phyloP scores from a whole-genome alignment of 2,888 invertebrate species.

The Sepioteuthis lessoniana region DNA sequence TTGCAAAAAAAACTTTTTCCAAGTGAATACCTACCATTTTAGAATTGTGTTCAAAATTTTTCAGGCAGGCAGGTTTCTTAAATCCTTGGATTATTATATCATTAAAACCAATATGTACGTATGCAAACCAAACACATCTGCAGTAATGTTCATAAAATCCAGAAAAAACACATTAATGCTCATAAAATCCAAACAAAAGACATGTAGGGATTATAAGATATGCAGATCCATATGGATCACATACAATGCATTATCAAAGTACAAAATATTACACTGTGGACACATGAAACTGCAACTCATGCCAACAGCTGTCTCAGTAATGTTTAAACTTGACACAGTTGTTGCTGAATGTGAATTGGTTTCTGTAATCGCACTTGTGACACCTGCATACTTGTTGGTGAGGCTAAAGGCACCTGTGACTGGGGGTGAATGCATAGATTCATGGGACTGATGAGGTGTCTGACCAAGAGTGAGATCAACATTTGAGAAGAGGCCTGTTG shows the following conservation, averaged over 20 bases:
- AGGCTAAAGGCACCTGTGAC: not conserved
- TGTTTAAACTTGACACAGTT: conserved; percentile 24
- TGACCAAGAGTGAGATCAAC: conserved; percentile 11
- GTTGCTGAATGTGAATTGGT: not conserved
- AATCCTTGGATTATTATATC: too few relatives aligned
- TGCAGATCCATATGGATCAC: conserved; percentile 97
- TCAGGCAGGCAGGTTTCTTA: too few relatives aligned
- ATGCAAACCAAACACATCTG: too few relatives aligned
- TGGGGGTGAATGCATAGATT: not conserved
- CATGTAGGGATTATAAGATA: too few relatives aligned
- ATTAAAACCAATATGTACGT: too few relatives aligned
- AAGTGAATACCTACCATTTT: too few relatives aligned
- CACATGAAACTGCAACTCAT: conserved; percentile 77
- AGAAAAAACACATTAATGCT: too few relatives aligned
- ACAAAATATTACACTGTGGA: conserved; percentile 90
- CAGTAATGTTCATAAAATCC: too few relatives aligned
- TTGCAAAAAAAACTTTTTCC: too few relatives aligned
- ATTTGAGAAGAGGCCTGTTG: not conserved
- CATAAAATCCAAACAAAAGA: too few relatives aligned
- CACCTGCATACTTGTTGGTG: not conserved
- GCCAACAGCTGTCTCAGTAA: conserved; percentile 38
- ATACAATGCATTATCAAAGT: conserved; percentile 95
- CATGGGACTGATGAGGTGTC: not conserved
- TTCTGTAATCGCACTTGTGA: not conserved
- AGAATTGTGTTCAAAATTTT: too few relatives aligned